These are phyloP conservation scores for Bombus impatiens DNA, from an alignment of 1,140 invertebrate species.

Conservation along the genomic window DNA sequence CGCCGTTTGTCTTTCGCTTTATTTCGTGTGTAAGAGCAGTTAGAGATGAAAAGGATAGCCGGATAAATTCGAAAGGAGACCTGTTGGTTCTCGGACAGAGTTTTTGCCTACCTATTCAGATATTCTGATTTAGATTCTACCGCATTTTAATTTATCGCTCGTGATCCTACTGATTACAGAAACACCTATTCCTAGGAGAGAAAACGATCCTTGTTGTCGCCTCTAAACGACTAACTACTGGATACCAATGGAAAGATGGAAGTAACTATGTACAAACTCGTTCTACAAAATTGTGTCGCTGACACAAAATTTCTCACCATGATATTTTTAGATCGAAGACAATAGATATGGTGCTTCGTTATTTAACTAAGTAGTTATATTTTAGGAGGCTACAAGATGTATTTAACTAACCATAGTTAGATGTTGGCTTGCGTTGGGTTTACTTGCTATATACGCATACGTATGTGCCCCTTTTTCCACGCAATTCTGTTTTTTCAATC, in stretches of 20 bases:
- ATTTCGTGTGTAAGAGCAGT: slow-evolving; percentile 44
- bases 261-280: neutral
- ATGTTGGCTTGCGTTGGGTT: neutral
- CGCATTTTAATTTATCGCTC: slow-evolving; percentile 66
- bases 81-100: neutral
- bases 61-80: slow-evolving; percentile 55
- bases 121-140: slow-evolving; percentile 59
- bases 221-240: neutral
- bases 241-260: neutral
- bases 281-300: neutral
- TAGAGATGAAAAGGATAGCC: slow-evolving; percentile 37
- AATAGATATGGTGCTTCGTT: no score
- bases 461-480: neutral
- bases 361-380: neutral
- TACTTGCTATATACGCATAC: neutral
- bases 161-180: slow-evolving; percentile 54
- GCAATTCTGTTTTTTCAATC: slow-evolving; percentile 2
- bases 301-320: neutral
- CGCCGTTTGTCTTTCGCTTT: neutral
- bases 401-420: neutral
- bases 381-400: neutral
- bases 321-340: neutral
- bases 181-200: slow-evolving; percentile 23
- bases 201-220: neutral
- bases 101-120: slow-evolving; percentile 37